Percentiles rank a stretch among this genome's conserved stretches.
These are phyloP conservation scores for Netelia virgata DNA, from an alignment of 2,888 invertebrate species.

Conservation along the genomic window DNA sequence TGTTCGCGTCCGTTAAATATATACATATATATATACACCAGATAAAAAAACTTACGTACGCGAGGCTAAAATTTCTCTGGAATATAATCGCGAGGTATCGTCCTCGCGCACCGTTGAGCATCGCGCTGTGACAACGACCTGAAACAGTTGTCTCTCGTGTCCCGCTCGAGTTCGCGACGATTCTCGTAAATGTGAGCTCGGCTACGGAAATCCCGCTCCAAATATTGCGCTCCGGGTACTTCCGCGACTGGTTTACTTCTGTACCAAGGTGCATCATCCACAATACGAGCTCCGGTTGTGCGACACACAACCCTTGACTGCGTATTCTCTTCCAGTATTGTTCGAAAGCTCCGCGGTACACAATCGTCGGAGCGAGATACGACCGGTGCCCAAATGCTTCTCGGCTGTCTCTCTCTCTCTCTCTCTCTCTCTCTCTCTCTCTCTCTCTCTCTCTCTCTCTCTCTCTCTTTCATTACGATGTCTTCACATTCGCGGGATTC, in stretches of 20 bases:
- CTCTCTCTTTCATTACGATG: slow-evolving; percentile 33
- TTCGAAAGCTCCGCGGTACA: slow-evolving; percentile 9
- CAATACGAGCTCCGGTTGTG: slow-evolving; percentile 18
- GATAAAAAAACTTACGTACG: not conserved
- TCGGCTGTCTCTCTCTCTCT: slow-evolving; percentile 19
- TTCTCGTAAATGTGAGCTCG: slow-evolving; percentile 32
- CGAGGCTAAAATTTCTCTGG: slow-evolving; percentile 16
- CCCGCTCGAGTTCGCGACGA: slow-evolving; percentile 34
- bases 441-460: slow-evolving; percentile 26
- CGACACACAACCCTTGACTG: not conserved
- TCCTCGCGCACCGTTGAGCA: slow-evolving; percentile 12
- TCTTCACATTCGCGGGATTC: slow-evolving; percentile 25
- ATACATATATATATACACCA: not conserved
- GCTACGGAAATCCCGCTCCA: slow-evolving; percentile 30
- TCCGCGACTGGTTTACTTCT: slow-evolving; percentile 37
- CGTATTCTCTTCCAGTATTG: not conserved
- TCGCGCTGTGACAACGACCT: slow-evolving; percentile 31
- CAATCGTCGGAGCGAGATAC: slow-evolving; percentile 6
- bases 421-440: slow-evolving; percentile 26
- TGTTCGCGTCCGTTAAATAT: slow-evolving; percentile 19
- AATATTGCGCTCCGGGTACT: slow-evolving; percentile 31
- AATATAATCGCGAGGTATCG: slow-evolving; percentile 7
- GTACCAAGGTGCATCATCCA: slow-evolving; percentile 12
- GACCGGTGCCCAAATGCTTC: not conserved
- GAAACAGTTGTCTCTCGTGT: not conserved